Conservation (phyloP, 2,888 invertebrate genomes). For the Diachrysia chrysitis region DNA sequence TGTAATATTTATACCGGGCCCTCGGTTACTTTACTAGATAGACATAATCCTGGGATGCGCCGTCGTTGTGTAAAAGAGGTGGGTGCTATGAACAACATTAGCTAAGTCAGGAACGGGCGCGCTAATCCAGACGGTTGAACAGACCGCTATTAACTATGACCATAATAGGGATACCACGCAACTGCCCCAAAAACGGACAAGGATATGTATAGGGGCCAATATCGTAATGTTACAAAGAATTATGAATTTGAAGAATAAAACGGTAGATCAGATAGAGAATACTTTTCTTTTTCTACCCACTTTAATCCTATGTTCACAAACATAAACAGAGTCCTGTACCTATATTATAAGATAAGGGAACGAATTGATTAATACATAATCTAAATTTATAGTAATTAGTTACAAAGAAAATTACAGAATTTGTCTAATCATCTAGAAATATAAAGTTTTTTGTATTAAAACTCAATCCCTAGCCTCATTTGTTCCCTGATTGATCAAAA, state of each 20-base stretch:
- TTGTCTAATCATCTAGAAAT: not conserved
- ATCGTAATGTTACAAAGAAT: no score
- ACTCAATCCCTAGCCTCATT: not conserved
- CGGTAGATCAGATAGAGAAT: no score
- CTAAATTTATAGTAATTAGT: not conserved
- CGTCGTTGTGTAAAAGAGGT: not conserved
- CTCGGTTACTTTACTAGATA: not conserved
- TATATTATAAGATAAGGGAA: no score
- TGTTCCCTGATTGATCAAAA: conserved; percentile 34
- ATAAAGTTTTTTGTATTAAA: not conserved
- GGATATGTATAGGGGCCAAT: not conserved
- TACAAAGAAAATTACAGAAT: not conserved
- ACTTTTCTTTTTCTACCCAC: no score
- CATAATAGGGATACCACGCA: not conserved
- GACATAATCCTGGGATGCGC: not conserved
- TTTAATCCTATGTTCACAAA: no score
- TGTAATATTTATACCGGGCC: not conserved
- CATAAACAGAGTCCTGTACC: no score
- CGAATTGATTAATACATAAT: no score
- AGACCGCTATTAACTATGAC: not conserved
- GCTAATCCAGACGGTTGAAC: not conserved
- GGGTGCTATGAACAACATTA: not conserved
- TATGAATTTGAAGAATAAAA: no score
- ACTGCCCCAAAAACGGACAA: not conserved
- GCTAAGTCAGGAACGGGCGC: not conserved